Conservation (phyloP, 2,113 vertebrate species). For the Isichthys henryi region DNA sequence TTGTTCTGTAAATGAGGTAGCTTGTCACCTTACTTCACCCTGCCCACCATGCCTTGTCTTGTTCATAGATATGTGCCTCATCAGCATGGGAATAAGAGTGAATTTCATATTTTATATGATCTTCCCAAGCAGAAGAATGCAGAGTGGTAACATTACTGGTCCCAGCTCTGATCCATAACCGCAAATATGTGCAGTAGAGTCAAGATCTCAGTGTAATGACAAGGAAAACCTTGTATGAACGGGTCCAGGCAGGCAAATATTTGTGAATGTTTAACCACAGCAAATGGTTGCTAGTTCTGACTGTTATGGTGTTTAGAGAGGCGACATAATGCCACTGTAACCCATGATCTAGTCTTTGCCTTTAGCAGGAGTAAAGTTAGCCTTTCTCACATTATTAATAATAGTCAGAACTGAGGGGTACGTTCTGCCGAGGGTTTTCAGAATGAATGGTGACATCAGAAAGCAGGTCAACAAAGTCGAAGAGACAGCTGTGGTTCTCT, state of each 20-base stretch:
- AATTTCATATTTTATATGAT: background rate
- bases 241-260: background rate
- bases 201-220: background rate
- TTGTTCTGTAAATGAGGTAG: background rate
- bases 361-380: background rate
- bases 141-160: background rate
- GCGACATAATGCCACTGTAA: background rate
- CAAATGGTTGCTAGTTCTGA: background rate
- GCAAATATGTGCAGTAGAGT: background rate
- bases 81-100: background rate
- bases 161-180: background rate
- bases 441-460: background rate
- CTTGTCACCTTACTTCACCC: background rate
- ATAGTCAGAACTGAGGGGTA: background rate
- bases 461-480: background rate
- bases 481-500: background rate
- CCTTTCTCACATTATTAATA: background rate
- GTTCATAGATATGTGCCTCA: background rate
- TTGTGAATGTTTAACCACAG: background rate
- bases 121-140: background rate
- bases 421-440: background rate
- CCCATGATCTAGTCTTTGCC: background rate
- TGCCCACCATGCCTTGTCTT: background rate
- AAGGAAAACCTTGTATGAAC: background rate
- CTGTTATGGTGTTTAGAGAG: background rate